These are phyloP conservation scores for Carterocephalus palaemon DNA, from an alignment of 2,888 invertebrate genomes.

Conservation along the genomic window DNA sequence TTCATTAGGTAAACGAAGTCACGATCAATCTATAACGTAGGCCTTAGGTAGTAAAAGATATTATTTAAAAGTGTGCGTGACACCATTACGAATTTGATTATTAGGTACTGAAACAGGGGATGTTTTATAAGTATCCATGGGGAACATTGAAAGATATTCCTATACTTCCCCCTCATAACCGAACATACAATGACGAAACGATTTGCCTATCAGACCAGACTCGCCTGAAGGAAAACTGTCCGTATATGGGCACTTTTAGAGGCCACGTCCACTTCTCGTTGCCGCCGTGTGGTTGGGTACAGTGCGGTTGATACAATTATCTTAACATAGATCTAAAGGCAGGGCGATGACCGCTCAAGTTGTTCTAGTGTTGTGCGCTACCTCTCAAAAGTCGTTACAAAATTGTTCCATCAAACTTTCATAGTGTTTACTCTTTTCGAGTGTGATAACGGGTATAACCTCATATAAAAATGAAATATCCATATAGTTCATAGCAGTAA, in stretches of 20 bases:
- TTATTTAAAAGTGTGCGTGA: too few relatives aligned
- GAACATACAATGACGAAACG: slow-evolving; percentile 24
- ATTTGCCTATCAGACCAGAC: slow-evolving; percentile 20
- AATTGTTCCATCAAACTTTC: slow-evolving; percentile 24
- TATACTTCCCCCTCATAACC: slow-evolving; percentile 23
- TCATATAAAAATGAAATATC: too few relatives aligned
- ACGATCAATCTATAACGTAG: too few relatives aligned
- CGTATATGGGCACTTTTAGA: slow-evolving; percentile 27
- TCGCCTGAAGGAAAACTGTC: slow-evolving; percentile 24
- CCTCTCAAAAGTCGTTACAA: slow-evolving; percentile 38
- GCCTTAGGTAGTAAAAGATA: too few relatives aligned
- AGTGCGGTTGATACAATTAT: slow-evolving; percentile 73
- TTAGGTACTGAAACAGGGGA: too few relatives aligned
- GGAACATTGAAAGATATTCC: slow-evolving; percentile 15
- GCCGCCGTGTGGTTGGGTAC: slow-evolving; percentile 54
- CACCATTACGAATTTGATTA: too few relatives aligned
- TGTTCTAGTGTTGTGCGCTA: slow-evolving; percentile 46
- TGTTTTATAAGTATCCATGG: too few relatives aligned
- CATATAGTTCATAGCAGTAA: too few relatives aligned
- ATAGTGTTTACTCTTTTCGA: too few relatives aligned
- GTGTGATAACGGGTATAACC: too few relatives aligned
- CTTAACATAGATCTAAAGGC: slow-evolving; percentile 67
- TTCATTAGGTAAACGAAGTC: too few relatives aligned
- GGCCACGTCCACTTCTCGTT: slow-evolving; percentile 42
- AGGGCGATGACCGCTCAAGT: slow-evolving; percentile 60